Conservation (phyloP, 2,113 vertebrate genomes). For the Pachycephala philippinensis region DNA sequence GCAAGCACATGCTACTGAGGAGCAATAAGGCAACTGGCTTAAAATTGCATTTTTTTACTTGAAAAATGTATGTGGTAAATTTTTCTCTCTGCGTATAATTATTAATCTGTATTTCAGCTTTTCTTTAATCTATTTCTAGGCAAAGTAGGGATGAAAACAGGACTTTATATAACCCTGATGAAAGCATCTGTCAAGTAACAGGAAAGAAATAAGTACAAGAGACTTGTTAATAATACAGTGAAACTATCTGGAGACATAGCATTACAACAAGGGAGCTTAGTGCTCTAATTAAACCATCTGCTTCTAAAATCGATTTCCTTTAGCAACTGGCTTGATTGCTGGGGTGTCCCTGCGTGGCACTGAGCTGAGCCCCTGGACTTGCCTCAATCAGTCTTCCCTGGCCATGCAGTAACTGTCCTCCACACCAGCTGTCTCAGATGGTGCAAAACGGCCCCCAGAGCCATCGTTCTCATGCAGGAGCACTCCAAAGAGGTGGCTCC, state of each 20-base stretch:
- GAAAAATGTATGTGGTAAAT: background rate
- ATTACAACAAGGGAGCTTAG: background rate
- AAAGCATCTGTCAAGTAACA: slow-evolving; percentile 4
- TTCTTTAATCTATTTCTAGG: slow-evolving; percentile 15
- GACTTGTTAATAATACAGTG: slow-evolving; percentile 10
- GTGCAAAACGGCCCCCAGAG: background rate
- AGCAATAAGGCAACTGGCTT: background rate
- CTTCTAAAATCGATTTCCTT: background rate
- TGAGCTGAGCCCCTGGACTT: accelerated
- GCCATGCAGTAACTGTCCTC: accelerated
- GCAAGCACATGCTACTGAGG: background rate
- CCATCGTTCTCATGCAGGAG: accelerated
- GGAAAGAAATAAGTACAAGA: background rate
- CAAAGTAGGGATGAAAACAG: background rate
- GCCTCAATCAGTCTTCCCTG: accelerated
- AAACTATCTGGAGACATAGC: background rate
- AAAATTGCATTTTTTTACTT: background rate
- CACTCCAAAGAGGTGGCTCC: accelerated
- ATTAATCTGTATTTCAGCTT: background rate
- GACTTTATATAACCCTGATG: background rate
- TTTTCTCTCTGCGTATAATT: background rate
- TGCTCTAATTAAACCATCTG: background rate
- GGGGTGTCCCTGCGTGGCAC: accelerated
- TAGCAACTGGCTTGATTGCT: background rate
- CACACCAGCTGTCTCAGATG: accelerated